A percentile compares a stretch with the other conserved stretches of the same genome.
Conservation (phyloP, 1,140 invertebrate genomes). For the Lordiphosa stackelbergi region DNA sequence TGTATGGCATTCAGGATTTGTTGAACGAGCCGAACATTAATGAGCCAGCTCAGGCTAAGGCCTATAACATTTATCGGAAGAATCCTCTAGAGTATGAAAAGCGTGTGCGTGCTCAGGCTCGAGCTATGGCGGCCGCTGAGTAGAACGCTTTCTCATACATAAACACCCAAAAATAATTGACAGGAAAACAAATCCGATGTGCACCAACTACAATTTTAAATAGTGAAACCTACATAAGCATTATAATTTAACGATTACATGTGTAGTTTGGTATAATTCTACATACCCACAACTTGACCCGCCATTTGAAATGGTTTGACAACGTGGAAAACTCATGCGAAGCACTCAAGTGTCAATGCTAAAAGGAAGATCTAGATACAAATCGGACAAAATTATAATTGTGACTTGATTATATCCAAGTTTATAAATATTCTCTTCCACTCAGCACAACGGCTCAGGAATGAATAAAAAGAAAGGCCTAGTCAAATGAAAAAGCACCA, state of each 20-base stretch:
- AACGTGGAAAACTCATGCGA: no score
- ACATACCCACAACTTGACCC: no score
- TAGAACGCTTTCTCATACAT: slow-evolving; percentile 70
- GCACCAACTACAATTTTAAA: slow-evolving; percentile 4
- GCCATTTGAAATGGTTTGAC: slow-evolving; percentile 2
- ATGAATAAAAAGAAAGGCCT: no score
- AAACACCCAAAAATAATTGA: slow-evolving; percentile 11
- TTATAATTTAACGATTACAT: slow-evolving; percentile 4
- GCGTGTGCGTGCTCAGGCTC: slow-evolving; percentile 95
- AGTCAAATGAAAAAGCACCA: no score
- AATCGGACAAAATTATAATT: no score
- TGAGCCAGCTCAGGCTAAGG: slow-evolving; percentile 99
- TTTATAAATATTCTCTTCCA: no score
- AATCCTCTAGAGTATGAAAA: slow-evolving; percentile 98
- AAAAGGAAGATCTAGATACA: no score
- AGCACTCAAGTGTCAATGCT: no score
- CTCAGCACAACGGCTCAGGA: no score
- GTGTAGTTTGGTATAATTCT: slow-evolving; percentile 10
- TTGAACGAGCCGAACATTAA: slow-evolving; percentile 99
- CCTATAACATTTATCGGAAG: slow-evolving; percentile 99
- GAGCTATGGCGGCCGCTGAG: slow-evolving; percentile 91
- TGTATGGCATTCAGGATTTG: slow-evolving; percentile 98
- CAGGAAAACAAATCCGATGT: slow-evolving; percentile 4
- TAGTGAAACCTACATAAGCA: background rate
- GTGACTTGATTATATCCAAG: no score